Evolutionary conservation across 2,113 vertebrate species (phyloP).

Genomic region (Equus przewalskii): DNA sequence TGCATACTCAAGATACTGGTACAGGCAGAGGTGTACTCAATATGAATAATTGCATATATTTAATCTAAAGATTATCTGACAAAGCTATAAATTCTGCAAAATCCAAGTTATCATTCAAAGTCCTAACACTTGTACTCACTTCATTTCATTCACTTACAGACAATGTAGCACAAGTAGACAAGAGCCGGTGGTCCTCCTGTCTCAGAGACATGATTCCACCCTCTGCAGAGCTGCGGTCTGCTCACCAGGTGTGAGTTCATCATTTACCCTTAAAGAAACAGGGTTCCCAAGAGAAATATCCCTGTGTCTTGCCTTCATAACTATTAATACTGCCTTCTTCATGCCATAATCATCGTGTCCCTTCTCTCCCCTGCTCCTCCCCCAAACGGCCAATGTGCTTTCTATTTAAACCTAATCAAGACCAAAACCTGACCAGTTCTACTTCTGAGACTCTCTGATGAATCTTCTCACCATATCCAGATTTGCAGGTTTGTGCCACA

Average conservation of each 20-base stretch:
- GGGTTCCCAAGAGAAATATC: background rate
- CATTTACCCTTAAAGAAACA: background rate
- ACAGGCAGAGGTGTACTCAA: background rate
- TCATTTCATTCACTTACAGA: background rate
- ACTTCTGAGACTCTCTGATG: background rate
- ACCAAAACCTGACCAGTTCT: background rate
- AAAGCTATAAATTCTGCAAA: background rate
- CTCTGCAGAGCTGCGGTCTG: background rate
- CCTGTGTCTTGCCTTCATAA: background rate
- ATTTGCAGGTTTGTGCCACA: background rate
- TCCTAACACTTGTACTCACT: background rate
- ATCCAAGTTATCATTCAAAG: background rate
- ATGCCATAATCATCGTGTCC: rapidly evolving
- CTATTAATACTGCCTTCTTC: background rate
- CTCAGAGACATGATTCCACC: background rate
- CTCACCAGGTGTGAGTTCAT: background rate
- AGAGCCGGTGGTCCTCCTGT: background rate
- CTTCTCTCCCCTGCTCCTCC: background rate
- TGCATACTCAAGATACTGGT: background rate
- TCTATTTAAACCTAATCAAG: background rate
- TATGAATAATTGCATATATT: background rate
- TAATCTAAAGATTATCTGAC: background rate
- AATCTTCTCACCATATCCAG: background rate
- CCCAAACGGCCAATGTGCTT: background rate
- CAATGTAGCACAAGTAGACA: background rate